Conservation (phyloP, 1,140 invertebrate species). For the Ceratina australensis region DNA sequence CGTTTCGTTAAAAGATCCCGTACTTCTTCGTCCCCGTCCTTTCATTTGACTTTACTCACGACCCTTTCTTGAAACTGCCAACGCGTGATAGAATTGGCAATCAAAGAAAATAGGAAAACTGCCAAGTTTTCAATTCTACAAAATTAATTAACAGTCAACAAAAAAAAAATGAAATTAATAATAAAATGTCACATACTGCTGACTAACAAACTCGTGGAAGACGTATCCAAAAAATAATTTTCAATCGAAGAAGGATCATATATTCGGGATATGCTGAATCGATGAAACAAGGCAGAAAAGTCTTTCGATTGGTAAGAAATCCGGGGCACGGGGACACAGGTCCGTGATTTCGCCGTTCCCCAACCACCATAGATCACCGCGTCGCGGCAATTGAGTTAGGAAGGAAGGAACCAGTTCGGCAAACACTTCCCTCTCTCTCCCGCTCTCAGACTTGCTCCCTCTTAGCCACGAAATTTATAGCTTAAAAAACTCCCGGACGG, state of each 20-base stretch:
- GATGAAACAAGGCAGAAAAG: slow-evolving; percentile 39
- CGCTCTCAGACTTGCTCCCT: slow-evolving; percentile 37
- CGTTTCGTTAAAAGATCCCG: slow-evolving; percentile 68
- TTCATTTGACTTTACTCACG: slow-evolving; percentile 1
- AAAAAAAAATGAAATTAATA: background rate
- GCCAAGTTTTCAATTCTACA: background rate
- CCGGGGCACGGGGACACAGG: slow-evolving; percentile 66
- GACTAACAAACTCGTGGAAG: background rate
- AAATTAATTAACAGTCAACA: background rate
- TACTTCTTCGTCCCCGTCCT: slow-evolving; percentile 32
- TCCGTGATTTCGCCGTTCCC: slow-evolving; percentile 74
- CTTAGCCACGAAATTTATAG: slow-evolving; percentile 74
- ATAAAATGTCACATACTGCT: background rate
- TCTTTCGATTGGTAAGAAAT: slow-evolving; percentile 59
- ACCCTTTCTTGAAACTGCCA: background rate
- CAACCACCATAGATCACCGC: slow-evolving; percentile 75
- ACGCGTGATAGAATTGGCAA: background rate
- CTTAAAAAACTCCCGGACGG: slow-evolving; percentile 78
- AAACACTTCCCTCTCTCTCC: slow-evolving; percentile 73
- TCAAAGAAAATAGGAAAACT: background rate
- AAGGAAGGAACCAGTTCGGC: slow-evolving; percentile 80
- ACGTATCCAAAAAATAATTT: slow-evolving; percentile 4
- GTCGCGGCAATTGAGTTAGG: slow-evolving; percentile 79
- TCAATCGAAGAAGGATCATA: too few species aligned
- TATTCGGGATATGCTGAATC: slow-evolving; percentile 41